Evolutionary conservation across 2,113 vertebrate genomes (phyloP).

Genomic region (Dendropsophus ebraccatus): DNA sequence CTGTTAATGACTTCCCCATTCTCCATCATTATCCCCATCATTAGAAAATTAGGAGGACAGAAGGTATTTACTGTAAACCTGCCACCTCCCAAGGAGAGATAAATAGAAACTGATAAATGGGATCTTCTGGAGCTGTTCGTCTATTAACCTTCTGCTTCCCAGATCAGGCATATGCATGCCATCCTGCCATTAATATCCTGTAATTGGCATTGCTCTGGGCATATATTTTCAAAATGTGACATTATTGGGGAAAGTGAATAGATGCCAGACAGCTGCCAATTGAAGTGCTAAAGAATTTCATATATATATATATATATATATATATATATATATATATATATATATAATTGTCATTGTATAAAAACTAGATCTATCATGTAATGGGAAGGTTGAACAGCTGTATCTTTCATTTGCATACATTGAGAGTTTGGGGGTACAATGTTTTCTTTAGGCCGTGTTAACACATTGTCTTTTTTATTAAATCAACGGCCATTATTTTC

Average conservation of each 20-base stretch:
- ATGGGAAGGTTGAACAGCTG: background rate
- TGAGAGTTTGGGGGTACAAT: no score
- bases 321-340: background rate
- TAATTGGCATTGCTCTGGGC: slow-evolving; percentile 82
- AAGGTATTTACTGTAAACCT: slow-evolving; percentile 99
- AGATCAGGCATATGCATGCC: slow-evolving; percentile 88
- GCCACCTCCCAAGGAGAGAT: slow-evolving; percentile 99
- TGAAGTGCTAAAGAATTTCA: background rate
- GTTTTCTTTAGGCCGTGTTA: no score
- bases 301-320: background rate
- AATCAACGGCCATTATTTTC: no score
- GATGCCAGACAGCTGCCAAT: slow-evolving; percentile 13
- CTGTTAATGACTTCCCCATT: slow-evolving; percentile 98
- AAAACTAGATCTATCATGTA: background rate
- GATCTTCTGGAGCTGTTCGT: slow-evolving; percentile 89
- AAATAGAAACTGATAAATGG: slow-evolving; percentile 99
- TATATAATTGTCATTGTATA: no score
- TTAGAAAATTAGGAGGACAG: slow-evolving; percentile 99
- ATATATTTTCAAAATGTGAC: slow-evolving; percentile 64
- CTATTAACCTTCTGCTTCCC: slow-evolving; percentile 98
- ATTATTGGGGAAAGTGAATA: slow-evolving; percentile 39
- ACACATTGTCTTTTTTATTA: no score
- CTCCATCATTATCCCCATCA: slow-evolving; percentile 99
- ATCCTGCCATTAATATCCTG: slow-evolving; percentile 93
- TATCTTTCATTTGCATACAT: no score